Base-by-base conservation (phyloP, 2,797 vertebrate species). In the Enteromius afrohamiltoni region DNA sequence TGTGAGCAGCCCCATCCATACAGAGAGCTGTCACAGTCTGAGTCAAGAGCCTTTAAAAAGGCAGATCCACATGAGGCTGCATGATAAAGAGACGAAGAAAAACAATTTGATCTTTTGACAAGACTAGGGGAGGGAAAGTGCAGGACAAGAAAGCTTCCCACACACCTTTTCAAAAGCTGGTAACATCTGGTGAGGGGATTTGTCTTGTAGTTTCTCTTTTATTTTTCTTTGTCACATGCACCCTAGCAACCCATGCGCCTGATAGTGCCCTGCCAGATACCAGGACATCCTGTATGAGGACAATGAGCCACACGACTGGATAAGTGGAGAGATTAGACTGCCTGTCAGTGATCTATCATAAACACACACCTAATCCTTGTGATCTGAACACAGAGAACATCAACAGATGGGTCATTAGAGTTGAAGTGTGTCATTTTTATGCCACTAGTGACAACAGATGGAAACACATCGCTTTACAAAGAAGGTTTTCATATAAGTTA, bases 271-370 rank as follows among this genome's bases (percentile, higher is more conserved):
- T 91, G 70, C 80, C 89, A 90, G 92, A 93, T 87, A 93, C 92
- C 93, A 94, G 93, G 93, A 95, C 93, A 95, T 95, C 94, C 94
- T 94, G 93, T 90, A 93, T 85, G 85, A 85, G 87, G 85, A 89
- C 86, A 89, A 86, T 65, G 60, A 65, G 64, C 77, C 85, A 77
- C 83, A 82, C 26, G 42, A 80, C 85, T 85, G 79, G 79, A 85
- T 82, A 80, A 86, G 45, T 76, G 75, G 82, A 73, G 77, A 69
- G 78, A 84, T 76, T 26, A 77, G 58, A 77, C 69, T 47, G 78
- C 68, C 55, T 53, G 51, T 69, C 31, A 69, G 62, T 31, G 34
- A 65, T 31, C 19, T 64, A 55, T 79, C 62, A 67, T 55, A 67
- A 23, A 83, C 53, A 11, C n/a, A 58, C 42, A 77, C 53, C 31